phyloP scores from a whole-genome alignment of 2,888 invertebrate genomes.

The Chydorus sphaericus region DNA sequence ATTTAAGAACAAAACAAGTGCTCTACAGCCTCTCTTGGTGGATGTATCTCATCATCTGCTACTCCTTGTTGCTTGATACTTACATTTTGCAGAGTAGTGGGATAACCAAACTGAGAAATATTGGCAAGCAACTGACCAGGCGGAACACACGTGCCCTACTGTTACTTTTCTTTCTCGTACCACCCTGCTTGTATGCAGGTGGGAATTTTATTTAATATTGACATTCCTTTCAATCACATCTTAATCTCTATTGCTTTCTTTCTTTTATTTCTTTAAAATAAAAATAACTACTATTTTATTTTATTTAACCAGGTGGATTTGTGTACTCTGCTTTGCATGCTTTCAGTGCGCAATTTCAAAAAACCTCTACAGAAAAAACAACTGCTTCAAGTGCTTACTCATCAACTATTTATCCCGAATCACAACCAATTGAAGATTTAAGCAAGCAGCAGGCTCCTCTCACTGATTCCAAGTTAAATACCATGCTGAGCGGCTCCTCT shows the following conservation, averaged over 20 bases:
- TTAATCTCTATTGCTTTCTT: background rate
- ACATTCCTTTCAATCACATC: background rate
- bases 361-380: too few relatives aligned
- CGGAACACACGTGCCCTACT: background rate
- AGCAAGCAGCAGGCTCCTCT: too few relatives aligned
- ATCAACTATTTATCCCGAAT: too few relatives aligned
- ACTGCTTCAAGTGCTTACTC: too few relatives aligned
- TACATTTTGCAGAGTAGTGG: conserved; percentile 13
- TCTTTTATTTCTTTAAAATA: background rate
- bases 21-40: conserved; percentile 4
- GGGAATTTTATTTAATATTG: background rate
- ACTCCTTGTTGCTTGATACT: conserved; percentile 15
- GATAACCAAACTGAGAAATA: background rate
- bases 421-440: too few relatives aligned
- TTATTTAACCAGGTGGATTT: conserved; percentile 1
- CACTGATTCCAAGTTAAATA: too few relatives aligned
- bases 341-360: background rate
- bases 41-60: conserved; percentile 16
- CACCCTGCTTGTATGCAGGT: background rate
- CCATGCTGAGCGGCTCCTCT: too few relatives aligned
- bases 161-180: background rate
- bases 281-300: background rate
- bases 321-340: conserved; percentile 2
- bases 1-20: background rate
- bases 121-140: background rate